Evolutionary conservation across 2,113 vertebrate species (phyloP).

Genomic region (Nymphicus hollandicus): DNA sequence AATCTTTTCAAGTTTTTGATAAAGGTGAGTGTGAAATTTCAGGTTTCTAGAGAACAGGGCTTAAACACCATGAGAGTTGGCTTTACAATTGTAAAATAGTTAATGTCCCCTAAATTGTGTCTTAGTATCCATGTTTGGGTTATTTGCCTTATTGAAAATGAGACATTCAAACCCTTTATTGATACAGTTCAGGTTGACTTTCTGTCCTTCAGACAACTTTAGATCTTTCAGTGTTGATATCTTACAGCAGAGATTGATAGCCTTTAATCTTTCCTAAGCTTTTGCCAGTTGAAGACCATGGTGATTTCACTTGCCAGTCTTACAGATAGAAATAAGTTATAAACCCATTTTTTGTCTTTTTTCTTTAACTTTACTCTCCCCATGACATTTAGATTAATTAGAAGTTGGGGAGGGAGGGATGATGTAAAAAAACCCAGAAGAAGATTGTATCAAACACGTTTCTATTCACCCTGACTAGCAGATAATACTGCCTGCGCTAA

Average conservation of each 20-base stretch:
- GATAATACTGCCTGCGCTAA: constrained; percentile 35
- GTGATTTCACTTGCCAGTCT: constrained; percentile 49
- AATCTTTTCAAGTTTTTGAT: background rate
- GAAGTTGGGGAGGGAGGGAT: background rate
- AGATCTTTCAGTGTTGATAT: constrained; percentile 10
- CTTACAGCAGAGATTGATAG: constrained; percentile 41
- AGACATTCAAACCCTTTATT: background rate
- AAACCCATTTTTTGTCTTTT: background rate
- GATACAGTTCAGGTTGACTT: background rate
- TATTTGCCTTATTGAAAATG: background rate
- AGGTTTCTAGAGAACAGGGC: background rate
- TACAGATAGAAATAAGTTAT: constrained; percentile 39
- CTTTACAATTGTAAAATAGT: background rate
- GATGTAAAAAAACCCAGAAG: background rate
- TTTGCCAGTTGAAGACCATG: constrained; percentile 12
- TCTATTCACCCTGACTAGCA: background rate
- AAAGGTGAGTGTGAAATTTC: background rate
- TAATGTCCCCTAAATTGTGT: background rate
- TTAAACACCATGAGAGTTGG: background rate
- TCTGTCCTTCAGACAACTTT: background rate
- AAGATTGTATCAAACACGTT: background rate
- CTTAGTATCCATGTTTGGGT: background rate
- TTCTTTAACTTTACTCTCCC: background rate
- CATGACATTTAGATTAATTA: too few species aligned
- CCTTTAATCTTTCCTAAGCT: constrained; percentile 53